Conservation (phyloP, 2,888 invertebrate genomes). For the Mythimna lalbum region DNA sequence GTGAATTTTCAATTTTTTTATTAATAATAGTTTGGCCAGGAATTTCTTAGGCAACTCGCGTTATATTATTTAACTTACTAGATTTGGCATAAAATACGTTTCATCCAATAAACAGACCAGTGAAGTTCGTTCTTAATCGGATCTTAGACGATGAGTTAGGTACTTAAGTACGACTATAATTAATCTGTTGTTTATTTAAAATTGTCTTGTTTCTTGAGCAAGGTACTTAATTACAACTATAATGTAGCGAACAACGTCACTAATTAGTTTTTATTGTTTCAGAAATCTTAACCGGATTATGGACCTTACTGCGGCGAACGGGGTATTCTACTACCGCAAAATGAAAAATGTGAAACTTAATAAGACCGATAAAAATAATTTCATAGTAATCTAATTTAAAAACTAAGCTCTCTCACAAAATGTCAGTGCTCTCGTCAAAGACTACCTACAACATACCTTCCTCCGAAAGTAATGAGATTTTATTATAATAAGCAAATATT, state of each 20-base stretch:
- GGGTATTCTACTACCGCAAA: not conserved
- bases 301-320: not conserved
- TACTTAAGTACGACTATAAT: no score
- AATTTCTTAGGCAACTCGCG: no score
- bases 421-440: not conserved
- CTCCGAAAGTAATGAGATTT: not conserved
- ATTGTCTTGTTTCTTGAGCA: not conserved
- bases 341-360: conserved; percentile 14
- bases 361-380: conserved; percentile 20
- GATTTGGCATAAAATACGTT: no score
- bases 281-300: conserved; percentile 7
- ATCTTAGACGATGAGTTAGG: no score
- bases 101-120: no score
- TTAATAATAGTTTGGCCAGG: no score
- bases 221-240: not conserved
- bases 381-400: conserved; percentile 22
- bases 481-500: not conserved
- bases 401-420: conserved; percentile 1
- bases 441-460: conserved; percentile 6
- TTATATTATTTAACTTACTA: no score
- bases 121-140: no score
- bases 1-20: no score
- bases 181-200: no score
- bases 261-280: conserved; percentile 15
- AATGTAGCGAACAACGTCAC: not conserved